A percentile compares a stretch with the other conserved stretches of the same genome.
These are phyloP conservation scores for Epsilonema sp. DNA, from an alignment of 2,888 invertebrate species.

Conservation along the genomic window DNA sequence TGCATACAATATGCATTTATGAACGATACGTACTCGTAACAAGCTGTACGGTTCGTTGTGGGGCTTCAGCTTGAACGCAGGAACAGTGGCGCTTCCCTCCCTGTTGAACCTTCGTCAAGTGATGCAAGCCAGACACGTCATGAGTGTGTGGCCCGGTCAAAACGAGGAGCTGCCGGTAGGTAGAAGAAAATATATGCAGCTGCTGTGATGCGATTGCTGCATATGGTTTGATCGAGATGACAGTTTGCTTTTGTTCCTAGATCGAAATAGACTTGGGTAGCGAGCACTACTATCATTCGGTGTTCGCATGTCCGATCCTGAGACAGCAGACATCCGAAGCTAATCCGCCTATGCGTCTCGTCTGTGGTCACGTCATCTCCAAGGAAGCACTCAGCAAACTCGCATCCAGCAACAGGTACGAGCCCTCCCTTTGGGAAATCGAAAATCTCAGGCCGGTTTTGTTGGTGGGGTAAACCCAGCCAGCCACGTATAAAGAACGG, in stretches of 20 bases:
- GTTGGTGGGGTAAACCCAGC: no score
- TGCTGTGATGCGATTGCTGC: no score
- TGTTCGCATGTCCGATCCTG: slow-evolving; percentile 94
- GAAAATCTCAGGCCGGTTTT: neutral
- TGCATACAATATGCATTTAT: neutral
- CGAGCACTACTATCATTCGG: slow-evolving; percentile 80
- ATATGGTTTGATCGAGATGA: no score
- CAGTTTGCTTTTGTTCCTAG: no score
- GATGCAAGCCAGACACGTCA: slow-evolving; percentile 66
- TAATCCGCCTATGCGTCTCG: slow-evolving; percentile 89
- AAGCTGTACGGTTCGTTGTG: slow-evolving; percentile 8
- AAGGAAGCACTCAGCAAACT: slow-evolving; percentile 87
- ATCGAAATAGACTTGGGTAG: slow-evolving; percentile 82
- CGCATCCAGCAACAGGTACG: slow-evolving; percentile 71
- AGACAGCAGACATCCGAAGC: slow-evolving; percentile 81
- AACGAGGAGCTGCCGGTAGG: slow-evolving; percentile 4
- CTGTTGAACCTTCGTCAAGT: slow-evolving; percentile 78
- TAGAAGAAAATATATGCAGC: no score
- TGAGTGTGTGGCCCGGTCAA: slow-evolving; percentile 24
- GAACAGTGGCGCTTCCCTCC: slow-evolving; percentile 77
- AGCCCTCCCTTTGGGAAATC: no score
- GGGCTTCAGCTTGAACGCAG: slow-evolving; percentile 54
- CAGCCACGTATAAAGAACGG: no score
- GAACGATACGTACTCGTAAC: neutral
- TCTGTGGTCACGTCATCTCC: slow-evolving; percentile 95